These are phyloP conservation scores for Coendou prehensilis DNA, from an alignment of 2,797 vertebrate species.

Conservation along the genomic window DNA sequence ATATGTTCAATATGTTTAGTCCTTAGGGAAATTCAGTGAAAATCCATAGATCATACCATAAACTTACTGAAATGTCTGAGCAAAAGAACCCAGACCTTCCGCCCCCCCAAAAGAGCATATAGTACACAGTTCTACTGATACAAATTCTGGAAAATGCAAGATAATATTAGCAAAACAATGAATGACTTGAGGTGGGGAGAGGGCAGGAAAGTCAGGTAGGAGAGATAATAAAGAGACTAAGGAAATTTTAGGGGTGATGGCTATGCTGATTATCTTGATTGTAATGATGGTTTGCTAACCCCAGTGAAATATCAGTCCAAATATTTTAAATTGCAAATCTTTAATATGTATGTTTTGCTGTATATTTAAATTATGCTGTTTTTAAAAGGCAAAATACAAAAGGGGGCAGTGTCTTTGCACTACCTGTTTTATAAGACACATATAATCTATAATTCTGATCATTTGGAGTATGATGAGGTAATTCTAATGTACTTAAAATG, in stretches of 20 bases:
- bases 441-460: neutral
- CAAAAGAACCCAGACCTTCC: neutral
- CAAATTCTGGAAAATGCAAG: neutral
- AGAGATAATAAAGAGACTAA: neutral
- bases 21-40: conserved; percentile 12
- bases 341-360: neutral
- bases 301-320: neutral
- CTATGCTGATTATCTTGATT: neutral
- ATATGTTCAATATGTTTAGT: neutral
- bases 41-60: neutral
- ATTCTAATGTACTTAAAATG: neutral
- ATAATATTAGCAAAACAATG: neutral
- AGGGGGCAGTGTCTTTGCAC: neutral
- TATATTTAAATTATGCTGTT: neutral
- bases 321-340: neutral
- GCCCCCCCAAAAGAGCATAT: neutral
- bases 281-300: neutral
- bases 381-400: neutral
- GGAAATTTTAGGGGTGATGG: neutral
- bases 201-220: neutral
- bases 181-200: neutral
- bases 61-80: neutral
- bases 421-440: neutral
- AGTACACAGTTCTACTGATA: neutral
- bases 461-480: neutral